Evolutionary conservation across 2,888 invertebrate genomes (phyloP).

Genomic region (Trichogramma evanescens): DNA sequence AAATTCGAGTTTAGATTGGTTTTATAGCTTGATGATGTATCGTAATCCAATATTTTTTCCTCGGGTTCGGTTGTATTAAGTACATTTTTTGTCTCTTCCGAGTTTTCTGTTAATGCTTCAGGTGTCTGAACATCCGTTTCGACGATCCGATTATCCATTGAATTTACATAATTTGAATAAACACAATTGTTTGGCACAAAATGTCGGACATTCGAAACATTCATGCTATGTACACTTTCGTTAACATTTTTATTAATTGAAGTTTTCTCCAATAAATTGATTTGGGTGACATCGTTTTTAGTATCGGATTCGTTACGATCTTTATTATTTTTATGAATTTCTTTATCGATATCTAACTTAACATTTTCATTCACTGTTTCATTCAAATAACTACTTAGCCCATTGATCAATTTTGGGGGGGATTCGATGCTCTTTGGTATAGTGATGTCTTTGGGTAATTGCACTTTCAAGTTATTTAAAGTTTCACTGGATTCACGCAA

Average conservation of each 20-base stretch:
- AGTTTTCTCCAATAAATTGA: constrained; percentile 28
- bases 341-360: neutral
- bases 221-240: constrained; percentile 21
- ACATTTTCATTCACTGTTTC: neutral
- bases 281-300: constrained; percentile 12
- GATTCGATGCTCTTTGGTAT: constrained; percentile 12
- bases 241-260: constrained; percentile 32
- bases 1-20: too few species aligned
- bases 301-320: neutral
- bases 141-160: constrained; percentile 37
- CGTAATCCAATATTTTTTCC: neutral
- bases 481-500: neutral
- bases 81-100: constrained; percentile 23
- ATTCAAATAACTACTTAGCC: neutral
- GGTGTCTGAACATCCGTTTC: constrained; percentile 39
- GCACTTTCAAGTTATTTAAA: neutral
- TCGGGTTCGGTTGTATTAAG: neutral
- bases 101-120: constrained; percentile 28
- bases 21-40: too few species aligned
- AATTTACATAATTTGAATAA: constrained; percentile 30
- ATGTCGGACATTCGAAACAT: constrained; percentile 38
- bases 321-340: neutral
- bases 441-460: constrained; percentile 6
- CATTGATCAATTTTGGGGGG: constrained; percentile 6
- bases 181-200: constrained; percentile 39